Base-by-base conservation (phyloP, 2,797 vertebrate genomes). In the Danio jaintianensis region DNA sequence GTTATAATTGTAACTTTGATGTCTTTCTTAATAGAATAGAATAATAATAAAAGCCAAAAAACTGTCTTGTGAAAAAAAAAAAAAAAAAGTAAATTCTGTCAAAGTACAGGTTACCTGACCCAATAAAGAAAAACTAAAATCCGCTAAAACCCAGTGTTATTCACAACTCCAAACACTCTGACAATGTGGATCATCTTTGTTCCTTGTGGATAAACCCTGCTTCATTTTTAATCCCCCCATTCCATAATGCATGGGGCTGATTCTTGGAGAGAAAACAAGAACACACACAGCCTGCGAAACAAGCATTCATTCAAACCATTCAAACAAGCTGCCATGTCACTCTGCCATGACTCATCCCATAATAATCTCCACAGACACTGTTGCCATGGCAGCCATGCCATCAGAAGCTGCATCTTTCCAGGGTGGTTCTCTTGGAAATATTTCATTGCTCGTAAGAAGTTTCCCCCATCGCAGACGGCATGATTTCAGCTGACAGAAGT, bases 291-390 rank as follows among this genome's bases (percentile, higher is more conserved):
- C 66, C 74, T 74, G 66, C 50, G 80, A 58, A 79, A 59, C 55
- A 63, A n/a, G 55, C 79, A 78, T 80, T 80, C 78, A 47, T 77
- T 74, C 70, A 64, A 59, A 64, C 78, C 79, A 75, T 84, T 85
- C 79, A 80, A 82, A 81, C 69, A 75, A 36, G 71, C 78, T 52
- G 75, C 62, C 75, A 80, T n/a, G 64, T 86, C 87, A 88, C 84
- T 79, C 85, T 69, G 85, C 64, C 74, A 75, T 92, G 93, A 93
- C 87, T 93, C 93, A 93, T 86, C 91, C 90, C 89, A 90, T 91
- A 91, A 93, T 91, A 91, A 90, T 92, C 90, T 85, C 83, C 90
- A 88, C 80, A 87, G 88, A 87, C 88, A 87, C 90, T 20, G 91
- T 93, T 93, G 87, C 90, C 89, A 92, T 91, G 89, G 91, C 86